A percentile compares a stretch with the other conserved stretches of the same genome.
phyloP scores from a whole-genome alignment of 2,113 vertebrate genomes.

The Panurus biarmicus region DNA sequence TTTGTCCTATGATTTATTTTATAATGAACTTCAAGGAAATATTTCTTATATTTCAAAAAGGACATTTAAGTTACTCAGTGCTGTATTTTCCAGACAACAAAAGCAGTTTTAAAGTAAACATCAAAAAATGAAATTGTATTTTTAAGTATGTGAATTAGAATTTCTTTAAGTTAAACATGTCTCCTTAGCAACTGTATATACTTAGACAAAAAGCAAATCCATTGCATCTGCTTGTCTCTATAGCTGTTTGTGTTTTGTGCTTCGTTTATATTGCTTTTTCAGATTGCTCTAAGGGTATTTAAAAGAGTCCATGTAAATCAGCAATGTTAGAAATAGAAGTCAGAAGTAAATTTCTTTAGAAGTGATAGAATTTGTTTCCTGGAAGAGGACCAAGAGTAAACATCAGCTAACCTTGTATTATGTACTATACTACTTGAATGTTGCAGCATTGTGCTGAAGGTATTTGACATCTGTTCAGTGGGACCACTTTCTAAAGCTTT shows the following conservation, averaged over 20 bases:
- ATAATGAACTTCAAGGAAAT: background rate
- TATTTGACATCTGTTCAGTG: background rate
- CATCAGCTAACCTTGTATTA: conserved; percentile 6
- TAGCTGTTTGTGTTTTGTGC: background rate
- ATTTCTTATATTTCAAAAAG: background rate
- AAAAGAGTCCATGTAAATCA: background rate
- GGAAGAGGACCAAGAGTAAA: background rate
- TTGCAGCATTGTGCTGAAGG: background rate
- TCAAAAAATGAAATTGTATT: background rate
- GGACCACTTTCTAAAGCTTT: conserved; percentile 38
- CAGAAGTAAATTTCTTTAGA: background rate
- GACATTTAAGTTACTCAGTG: background rate
- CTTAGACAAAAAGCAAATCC: background rate
- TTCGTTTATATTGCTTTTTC: background rate
- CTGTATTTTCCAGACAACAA: background rate
- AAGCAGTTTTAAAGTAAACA: background rate
- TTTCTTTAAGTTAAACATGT: background rate
- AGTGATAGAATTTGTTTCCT: background rate
- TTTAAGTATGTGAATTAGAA: background rate
- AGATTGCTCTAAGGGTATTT: background rate
- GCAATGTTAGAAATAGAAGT: background rate
- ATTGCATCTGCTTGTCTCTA: background rate
- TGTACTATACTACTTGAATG: background rate
- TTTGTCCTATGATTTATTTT: conserved; percentile 22
- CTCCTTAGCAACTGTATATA: background rate